Conservation (phyloP, 2,888 invertebrate species). For the Amblyjoppa proteus region DNA sequence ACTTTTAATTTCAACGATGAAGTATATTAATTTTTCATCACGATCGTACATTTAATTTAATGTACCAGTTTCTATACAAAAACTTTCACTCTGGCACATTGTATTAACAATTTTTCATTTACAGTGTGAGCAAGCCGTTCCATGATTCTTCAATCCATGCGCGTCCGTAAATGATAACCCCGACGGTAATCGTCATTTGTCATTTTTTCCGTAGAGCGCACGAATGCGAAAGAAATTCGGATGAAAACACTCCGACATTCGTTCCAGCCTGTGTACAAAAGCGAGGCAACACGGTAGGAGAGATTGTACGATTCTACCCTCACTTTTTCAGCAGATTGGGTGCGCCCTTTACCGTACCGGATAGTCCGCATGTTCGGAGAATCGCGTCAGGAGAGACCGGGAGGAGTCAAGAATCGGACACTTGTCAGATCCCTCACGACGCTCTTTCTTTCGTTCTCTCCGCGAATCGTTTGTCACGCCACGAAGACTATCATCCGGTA, state of each 20-base stretch:
- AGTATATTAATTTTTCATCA: no score
- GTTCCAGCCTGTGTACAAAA: conserved; percentile 21
- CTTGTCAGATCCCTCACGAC: conserved; percentile 60
- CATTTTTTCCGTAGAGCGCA: neutral
- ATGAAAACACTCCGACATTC: neutral
- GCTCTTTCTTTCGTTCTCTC: conserved; percentile 53
- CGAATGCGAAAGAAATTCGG: neutral
- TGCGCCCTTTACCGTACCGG: conserved; percentile 29
- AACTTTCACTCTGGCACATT: neutral
- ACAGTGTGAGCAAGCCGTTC: neutral
- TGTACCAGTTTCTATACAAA: neutral
- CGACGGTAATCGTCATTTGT: neutral
- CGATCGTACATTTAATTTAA: no score
- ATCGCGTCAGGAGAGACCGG: conserved; percentile 48
- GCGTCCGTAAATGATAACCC: neutral
- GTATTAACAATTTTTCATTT: neutral
- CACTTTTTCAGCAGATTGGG: conserved; percentile 61
- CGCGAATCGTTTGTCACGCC: conserved; percentile 67
- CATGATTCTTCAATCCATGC: neutral
- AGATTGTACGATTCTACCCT: conserved; percentile 49
- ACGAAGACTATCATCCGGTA: conserved; percentile 50
- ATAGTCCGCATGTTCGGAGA: conserved; percentile 55
- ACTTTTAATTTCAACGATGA: no score
- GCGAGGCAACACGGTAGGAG: conserved; percentile 43
- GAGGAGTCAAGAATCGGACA: conserved; percentile 58